phyloP scores from a whole-genome alignment of 2,797 vertebrate genomes.

The Rhincodon typus region DNA sequence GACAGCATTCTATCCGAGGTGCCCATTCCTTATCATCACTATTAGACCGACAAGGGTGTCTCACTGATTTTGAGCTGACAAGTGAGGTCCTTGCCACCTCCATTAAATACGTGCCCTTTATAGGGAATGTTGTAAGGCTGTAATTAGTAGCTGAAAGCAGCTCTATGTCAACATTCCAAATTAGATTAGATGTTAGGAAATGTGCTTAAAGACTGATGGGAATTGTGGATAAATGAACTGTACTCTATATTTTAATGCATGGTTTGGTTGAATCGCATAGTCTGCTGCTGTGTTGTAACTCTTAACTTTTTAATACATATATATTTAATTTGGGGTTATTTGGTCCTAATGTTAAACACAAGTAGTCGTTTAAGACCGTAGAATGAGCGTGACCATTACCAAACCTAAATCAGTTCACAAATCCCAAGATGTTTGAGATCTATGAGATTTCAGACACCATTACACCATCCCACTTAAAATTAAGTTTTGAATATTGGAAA shows the following conservation, averaged over 20 bases:
- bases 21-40: too few relatives aligned
- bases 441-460: neutral
- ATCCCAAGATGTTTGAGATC: neutral
- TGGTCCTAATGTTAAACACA: neutral
- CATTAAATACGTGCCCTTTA: neutral
- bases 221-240: neutral
- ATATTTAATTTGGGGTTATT: neutral
- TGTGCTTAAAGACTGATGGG: neutral
- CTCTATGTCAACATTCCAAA: neutral
- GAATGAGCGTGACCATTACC: neutral
- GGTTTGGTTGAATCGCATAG: neutral
- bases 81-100: too few relatives aligned
- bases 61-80: too few relatives aligned
- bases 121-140: neutral
- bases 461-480: neutral
- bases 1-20: too few relatives aligned
- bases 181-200: neutral
- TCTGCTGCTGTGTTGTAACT: neutral
- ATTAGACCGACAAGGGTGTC: too few relatives aligned
- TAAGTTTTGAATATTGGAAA: too few relatives aligned
- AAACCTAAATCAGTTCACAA: neutral
- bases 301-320: neutral
- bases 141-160: neutral
- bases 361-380: neutral
- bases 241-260: neutral